These are phyloP conservation scores for Urocyon cinereoargenteus DNA, from an alignment of 2,797 vertebrate genomes.

Conservation along the genomic window DNA sequence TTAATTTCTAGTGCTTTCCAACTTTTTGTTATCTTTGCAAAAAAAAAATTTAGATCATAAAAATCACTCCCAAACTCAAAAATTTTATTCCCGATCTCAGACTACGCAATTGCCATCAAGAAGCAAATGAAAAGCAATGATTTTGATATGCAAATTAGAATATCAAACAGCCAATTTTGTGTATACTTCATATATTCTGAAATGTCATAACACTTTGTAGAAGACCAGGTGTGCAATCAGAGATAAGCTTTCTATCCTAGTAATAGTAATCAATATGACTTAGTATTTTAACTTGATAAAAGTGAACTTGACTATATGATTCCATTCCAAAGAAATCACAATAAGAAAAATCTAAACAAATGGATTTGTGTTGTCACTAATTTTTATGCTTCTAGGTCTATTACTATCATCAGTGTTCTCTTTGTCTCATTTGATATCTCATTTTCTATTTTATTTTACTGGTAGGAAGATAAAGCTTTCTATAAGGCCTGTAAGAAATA, in stretches of 20 bases:
- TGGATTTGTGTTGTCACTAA: neutral
- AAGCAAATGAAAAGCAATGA: slow-evolving; percentile 38
- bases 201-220: slow-evolving; percentile 51
- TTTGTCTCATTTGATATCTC: neutral
- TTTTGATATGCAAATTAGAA: slow-evolving; percentile 59
- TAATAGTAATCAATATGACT: neutral
- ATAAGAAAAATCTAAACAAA: neutral
- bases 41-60: slow-evolving; percentile 22
- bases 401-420: neutral
- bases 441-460: neutral
- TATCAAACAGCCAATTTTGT: slow-evolving; percentile 36
- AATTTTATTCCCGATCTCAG: slow-evolving; percentile 51
- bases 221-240: slow-evolving; percentile 62
- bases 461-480: neutral
- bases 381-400: neutral
- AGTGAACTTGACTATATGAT: neutral
- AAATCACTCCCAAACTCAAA: slow-evolving; percentile 26
- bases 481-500: neutral
- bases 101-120: slow-evolving; percentile 12
- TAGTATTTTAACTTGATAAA: slow-evolving; percentile 25
- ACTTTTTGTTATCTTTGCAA: slow-evolving; percentile 40
- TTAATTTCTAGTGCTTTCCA: slow-evolving; percentile 48
- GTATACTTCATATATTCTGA: slow-evolving; percentile 35
- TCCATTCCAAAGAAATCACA: slow-evolving; percentile 4
- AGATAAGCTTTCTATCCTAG: neutral